Conservation (phyloP, 2,797 vertebrate species). For the Hippocampus kuda region DNA sequence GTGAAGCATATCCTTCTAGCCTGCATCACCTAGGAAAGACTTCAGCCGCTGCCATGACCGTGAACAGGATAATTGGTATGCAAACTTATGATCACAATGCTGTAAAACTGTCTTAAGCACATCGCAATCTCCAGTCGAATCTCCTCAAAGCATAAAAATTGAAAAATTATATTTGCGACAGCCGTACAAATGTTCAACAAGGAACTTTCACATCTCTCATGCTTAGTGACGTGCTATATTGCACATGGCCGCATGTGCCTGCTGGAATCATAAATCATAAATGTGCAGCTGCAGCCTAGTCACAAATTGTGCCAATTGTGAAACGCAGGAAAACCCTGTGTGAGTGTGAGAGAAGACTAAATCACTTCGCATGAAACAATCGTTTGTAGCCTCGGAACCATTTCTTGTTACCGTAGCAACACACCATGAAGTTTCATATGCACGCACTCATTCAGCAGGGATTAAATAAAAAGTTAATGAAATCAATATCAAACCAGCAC, state of each 20-base stretch:
- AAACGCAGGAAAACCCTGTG: slow-evolving; percentile 59
- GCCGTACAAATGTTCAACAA: background rate
- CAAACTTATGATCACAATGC: background rate
- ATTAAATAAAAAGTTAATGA: slow-evolving; percentile 17
- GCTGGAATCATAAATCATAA: slow-evolving; percentile 42
- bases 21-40: background rate
- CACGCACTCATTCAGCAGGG: background rate
- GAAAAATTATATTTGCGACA: background rate
- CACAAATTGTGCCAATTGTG: slow-evolving; percentile 62
- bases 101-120: background rate
- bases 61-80: background rate
- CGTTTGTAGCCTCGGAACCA: slow-evolving; percentile 53
- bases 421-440: slow-evolving; percentile 40
- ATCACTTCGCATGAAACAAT: slow-evolving; percentile 59
- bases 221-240: slow-evolving; percentile 35
- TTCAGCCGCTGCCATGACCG: background rate
- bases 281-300: slow-evolving; percentile 39
- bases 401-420: slow-evolving; percentile 57
- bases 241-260: slow-evolving; percentile 42
- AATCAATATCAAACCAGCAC: background rate
- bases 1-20: background rate
- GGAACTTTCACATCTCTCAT: slow-evolving; percentile 12
- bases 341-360: slow-evolving; percentile 33
- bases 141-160: background rate
- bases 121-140: background rate